phyloP scores from a whole-genome alignment of 2,888 invertebrate species.

The Malthinus flaveolus region DNA sequence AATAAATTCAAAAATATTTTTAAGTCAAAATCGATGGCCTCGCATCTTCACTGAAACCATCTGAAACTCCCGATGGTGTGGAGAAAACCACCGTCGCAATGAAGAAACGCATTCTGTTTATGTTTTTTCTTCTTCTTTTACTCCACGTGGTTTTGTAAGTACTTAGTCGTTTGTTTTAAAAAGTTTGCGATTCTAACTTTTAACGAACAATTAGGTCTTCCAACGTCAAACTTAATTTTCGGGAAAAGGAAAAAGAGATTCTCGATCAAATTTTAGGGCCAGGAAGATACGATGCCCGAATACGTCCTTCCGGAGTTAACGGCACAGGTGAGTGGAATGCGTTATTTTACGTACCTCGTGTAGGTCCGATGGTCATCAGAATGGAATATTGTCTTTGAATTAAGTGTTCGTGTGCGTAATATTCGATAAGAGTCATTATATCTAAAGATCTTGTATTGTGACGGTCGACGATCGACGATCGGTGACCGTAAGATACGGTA shows the following conservation, averaged over 20 bases:
- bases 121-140: conserved; percentile 51
- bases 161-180: conserved; percentile 4
- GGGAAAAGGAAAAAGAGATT: conserved; percentile 93
- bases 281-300: conserved; percentile 89
- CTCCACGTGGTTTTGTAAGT: conserved; percentile 59
- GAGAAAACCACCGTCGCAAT: conserved; percentile 24
- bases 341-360: too few relatives aligned
- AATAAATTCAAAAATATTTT: conserved; percentile 1
- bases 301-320: conserved; percentile 90
- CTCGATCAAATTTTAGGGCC: conserved; percentile 91
- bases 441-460: conserved; percentile 96
- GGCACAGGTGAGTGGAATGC: conserved; percentile 77
- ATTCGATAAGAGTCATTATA: conserved; percentile 35
- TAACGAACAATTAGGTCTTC: conserved; percentile 64
- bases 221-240: conserved; percentile 84
- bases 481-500: conserved; percentile 99
- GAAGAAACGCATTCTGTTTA: conserved; percentile 47
- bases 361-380: too few relatives aligned
- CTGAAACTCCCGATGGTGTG: conserved; percentile 7
- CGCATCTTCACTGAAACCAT: too few relatives aligned
- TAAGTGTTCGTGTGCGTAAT: too few relatives aligned
- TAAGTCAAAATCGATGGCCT: not conserved
- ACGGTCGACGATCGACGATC: conserved; percentile 96
- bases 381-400: too few relatives aligned
- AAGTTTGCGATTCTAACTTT: too few relatives aligned